phyloP scores from a whole-genome alignment of 2,797 vertebrate genomes.

The Pogoniulus pusillus region DNA sequence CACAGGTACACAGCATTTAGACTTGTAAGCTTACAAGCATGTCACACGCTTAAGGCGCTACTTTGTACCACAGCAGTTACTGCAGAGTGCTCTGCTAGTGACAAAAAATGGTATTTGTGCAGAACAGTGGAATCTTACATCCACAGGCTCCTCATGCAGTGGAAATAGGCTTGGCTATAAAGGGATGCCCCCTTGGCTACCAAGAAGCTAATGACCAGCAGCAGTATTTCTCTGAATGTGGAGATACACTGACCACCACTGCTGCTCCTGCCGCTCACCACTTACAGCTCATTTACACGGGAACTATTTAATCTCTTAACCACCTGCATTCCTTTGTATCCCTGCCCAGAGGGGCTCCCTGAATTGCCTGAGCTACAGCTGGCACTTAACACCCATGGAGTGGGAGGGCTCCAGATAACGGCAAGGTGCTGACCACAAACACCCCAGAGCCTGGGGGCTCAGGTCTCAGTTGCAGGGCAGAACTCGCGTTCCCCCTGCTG shows the following conservation, averaged over 20 bases:
- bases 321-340: not conserved
- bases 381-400: rapidly evolving
- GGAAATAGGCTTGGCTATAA: not conserved
- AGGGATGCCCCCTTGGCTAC: not conserved
- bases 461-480: not conserved
- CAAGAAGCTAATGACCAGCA: not conserved
- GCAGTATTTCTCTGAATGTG: not conserved
- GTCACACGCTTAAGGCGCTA: not conserved
- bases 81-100: not conserved
- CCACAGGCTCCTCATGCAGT: not conserved
- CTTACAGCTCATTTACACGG: not conserved
- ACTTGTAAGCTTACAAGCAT: not conserved
- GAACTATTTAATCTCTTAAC: not conserved
- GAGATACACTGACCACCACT: not conserved
- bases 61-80: not conserved
- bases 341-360: not conserved
- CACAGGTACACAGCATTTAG: not conserved
- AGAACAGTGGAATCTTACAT: not conserved
- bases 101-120: not conserved
- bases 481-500: rapidly evolving
- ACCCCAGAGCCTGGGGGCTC: not conserved
- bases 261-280: not conserved
- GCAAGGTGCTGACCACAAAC: not conserved
- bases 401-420: not conserved
- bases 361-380: not conserved